A percentile compares a stretch with the other conserved stretches of the same genome.
These are phyloP conservation scores for Reticulitermes lucifugus DNA, from an alignment of 2,888 invertebrate species.

Conservation along the genomic window DNA sequence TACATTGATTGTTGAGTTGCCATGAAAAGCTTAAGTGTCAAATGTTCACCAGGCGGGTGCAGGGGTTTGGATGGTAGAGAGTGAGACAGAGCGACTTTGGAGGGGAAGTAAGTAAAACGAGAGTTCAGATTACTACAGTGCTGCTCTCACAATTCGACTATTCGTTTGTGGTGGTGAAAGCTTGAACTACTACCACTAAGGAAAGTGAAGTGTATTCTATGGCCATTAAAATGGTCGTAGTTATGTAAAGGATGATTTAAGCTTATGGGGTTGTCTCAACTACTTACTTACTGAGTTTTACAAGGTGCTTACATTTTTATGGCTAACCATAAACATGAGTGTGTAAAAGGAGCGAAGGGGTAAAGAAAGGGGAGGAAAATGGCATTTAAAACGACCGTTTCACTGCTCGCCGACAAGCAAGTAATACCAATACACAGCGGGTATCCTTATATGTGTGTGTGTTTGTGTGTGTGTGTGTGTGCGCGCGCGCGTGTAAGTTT, in stretches of 20 bases:
- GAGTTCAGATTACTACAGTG: slow-evolving; percentile 18
- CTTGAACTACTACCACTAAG: slow-evolving; percentile 35
- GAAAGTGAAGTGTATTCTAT: slow-evolving; percentile 33
- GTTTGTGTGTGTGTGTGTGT: slow-evolving; percentile 18
- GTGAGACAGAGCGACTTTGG: slow-evolving; percentile 40
- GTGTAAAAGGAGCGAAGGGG: slow-evolving; percentile 5
- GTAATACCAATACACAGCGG: slow-evolving; percentile 46
- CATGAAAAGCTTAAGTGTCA: slow-evolving; percentile 54
- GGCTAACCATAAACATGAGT: slow-evolving; percentile 47
- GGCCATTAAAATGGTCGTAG: slow-evolving; percentile 42
- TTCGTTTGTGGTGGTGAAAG: slow-evolving; percentile 29
- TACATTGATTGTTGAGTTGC: slow-evolving; percentile 65
- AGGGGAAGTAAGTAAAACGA: slow-evolving; percentile 50
- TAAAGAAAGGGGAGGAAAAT: slow-evolving; percentile 41
- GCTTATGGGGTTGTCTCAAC: slow-evolving; percentile 54
- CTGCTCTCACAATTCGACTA: slow-evolving; percentile 24
- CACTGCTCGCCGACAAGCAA: slow-evolving; percentile 37
- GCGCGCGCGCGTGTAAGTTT: neutral
- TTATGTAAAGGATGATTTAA: slow-evolving; percentile 49
- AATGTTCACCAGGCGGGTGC: slow-evolving; percentile 52
- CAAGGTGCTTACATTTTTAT: slow-evolving; percentile 59
- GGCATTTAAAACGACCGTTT: slow-evolving; percentile 50
- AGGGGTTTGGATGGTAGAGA: slow-evolving; percentile 4
- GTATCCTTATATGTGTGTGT: slow-evolving; percentile 9
- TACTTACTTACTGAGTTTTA: slow-evolving; percentile 62